These are phyloP conservation scores for Ceratitis capitata DNA, from an alignment of 1,140 invertebrate genomes.

Conservation along the genomic window DNA sequence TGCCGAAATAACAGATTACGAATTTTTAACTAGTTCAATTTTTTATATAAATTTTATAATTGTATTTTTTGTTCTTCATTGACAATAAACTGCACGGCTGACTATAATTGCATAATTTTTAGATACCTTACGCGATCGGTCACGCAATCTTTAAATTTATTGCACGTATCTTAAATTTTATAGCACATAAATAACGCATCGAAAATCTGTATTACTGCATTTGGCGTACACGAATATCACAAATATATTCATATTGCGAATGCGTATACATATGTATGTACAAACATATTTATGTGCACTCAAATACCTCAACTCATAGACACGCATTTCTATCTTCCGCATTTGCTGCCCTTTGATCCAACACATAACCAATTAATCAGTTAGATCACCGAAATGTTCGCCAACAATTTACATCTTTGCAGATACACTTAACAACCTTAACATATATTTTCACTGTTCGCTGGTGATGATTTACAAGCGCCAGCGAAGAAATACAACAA, in stretches of 20 bases:
- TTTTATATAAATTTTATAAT: no score
- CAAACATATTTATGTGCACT: no score
- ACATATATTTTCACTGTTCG: background rate
- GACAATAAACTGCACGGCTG: no score
- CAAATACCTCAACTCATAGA: no score
- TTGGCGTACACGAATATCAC: background rate
- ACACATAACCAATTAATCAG: slow-evolving; percentile 19
- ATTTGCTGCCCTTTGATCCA: slow-evolving; percentile 29
- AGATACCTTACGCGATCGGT: background rate
- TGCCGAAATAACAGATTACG: no score
- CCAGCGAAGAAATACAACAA: background rate
- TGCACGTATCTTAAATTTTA: background rate
- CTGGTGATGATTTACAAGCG: background rate
- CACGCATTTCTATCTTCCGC: background rate
- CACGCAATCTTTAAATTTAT: slow-evolving; percentile 23
- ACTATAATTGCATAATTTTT: no score
- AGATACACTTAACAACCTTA: slow-evolving; percentile 37
- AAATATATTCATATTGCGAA: no score
- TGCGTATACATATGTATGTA: background rate
- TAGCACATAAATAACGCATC: background rate
- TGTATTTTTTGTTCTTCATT: no score
- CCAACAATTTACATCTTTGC: slow-evolving; percentile 20
- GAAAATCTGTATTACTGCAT: background rate
- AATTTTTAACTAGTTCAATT: no score
- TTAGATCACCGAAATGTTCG: background rate